phyloP scores from a whole-genome alignment of 64 coral and sea anemone genomes.

The Astreopora myriophthalma region DNA sequence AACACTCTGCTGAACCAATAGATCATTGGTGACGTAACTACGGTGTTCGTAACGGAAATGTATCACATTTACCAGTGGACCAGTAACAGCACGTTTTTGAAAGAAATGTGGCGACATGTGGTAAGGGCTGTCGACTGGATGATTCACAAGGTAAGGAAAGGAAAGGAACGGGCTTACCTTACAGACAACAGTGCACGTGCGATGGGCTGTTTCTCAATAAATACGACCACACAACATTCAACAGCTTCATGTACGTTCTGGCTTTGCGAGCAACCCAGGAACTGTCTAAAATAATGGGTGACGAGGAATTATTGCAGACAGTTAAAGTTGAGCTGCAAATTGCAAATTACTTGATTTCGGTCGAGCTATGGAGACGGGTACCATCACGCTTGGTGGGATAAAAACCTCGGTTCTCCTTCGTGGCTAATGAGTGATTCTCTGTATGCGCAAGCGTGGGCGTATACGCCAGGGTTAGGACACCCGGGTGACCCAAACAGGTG shows the following conservation, averaged over 20 bases:
- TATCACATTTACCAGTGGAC: constrained; percentile 83
- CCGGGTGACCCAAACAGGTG: constrained; percentile 43
- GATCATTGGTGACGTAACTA: constrained; percentile 32
- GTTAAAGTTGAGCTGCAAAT: neutral
- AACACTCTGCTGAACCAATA: neutral
- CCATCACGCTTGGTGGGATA: constrained; percentile 81
- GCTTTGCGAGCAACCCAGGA: constrained; percentile 50
- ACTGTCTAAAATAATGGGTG: constrained; percentile 11
- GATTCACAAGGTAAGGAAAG: neutral
- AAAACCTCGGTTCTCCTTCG: constrained; percentile 34
- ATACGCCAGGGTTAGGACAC: constrained; percentile 64
- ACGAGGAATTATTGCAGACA: neutral
- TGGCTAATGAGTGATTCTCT: constrained; percentile 78
- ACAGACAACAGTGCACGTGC: constrained; percentile 58
- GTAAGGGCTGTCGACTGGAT: constrained; percentile 55
- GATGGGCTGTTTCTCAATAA: constrained; percentile 10
- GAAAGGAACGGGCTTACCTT: constrained; percentile 52
- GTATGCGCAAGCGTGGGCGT: constrained; percentile 81
- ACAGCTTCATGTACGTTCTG: constrained; percentile 76
- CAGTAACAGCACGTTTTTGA: constrained; percentile 38
- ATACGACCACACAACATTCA: constrained; percentile 74
- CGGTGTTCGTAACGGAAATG: constrained; percentile 10
- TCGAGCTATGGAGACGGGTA: constrained; percentile 72
- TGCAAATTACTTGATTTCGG: constrained; percentile 5
- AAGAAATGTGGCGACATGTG: constrained; percentile 65